Base-by-base conservation (phyloP, 2,113 vertebrate genomes). In the Martes martes region DNA sequence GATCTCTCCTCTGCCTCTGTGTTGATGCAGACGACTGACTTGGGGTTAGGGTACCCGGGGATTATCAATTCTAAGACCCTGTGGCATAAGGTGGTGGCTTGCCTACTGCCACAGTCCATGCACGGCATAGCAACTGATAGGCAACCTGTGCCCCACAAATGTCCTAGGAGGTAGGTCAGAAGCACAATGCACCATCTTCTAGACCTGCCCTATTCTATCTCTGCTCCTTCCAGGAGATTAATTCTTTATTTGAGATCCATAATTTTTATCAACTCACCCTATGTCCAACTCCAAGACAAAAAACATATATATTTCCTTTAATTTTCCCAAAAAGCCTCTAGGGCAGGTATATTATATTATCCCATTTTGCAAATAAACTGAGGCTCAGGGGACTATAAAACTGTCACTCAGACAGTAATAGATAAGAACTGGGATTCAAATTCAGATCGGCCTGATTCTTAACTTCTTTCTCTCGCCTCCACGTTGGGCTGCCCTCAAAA, bases 331-430 rank as follows among this genome's bases (percentile, higher is more conserved):
- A 57, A 74, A 91, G 19, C n/a, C 36, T 57, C 36, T 47, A 88
- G 69, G 28, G 4, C 1, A 76, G 11, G 81, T 65, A 42, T 39
- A 63, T 33, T 45, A n/a, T 23, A 63, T 33, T 45, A n/a, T 18
- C n/a, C 90, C 31, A 57, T 50, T 91, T 88, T 80, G 16, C 63
- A 93, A 90, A 94, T 87, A 92, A 96, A 57, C 15, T 11, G 52
- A 89, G 65, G 19, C 52, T 89, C 45, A 74, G 26, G 45, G 45
- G 6, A 4, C 26, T 45, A 36, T 65, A n/a, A 88, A 23, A 50
- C 31, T 42, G 36, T 73, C 39, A 33, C 33, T 86, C 2, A 15
- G 8, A 26, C n/a, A 65, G n/a, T 19, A 23, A 42, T 6, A 42
- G 33, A 39, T 5, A 83, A 89, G 79, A 86, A 3, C 19, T 55